These are phyloP conservation scores for Drosophila suboccidentalis DNA, from an alignment of 2,888 invertebrate genomes.

Conservation along the genomic window DNA sequence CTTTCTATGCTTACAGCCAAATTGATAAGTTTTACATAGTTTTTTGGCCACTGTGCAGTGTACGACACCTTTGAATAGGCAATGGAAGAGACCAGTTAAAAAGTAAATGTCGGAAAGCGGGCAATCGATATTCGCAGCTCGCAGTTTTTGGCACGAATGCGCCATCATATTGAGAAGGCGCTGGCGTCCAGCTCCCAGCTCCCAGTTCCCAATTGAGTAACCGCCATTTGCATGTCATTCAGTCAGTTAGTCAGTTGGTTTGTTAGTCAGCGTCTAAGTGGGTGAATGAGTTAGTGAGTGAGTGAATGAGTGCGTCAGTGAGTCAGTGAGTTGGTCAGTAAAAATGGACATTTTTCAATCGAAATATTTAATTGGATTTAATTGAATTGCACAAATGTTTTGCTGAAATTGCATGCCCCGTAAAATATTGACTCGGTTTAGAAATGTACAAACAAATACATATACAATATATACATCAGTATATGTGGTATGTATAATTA, in stretches of 20 bases:
- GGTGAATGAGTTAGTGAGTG: constrained; percentile 11
- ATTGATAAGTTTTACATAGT: neutral
- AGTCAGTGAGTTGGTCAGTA: constrained; percentile 13
- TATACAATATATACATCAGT: neutral
- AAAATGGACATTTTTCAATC: constrained; percentile 50
- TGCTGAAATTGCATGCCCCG: constrained; percentile 15
- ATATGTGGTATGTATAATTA: neutral
- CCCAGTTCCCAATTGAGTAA: constrained; percentile 6
- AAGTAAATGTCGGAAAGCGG: constrained; percentile 42
- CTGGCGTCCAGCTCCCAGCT: constrained; percentile 9
- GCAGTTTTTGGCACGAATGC: constrained; percentile 49
- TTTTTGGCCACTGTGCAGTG: neutral
- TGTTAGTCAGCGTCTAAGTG: constrained; percentile 1
- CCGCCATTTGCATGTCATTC: constrained; percentile 39
- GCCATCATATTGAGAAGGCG: constrained; percentile 10
- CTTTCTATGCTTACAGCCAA: neutral
- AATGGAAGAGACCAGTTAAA: constrained; percentile 37
- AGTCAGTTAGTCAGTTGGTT: constrained; percentile 7
- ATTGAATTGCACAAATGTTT: constrained; percentile 58
- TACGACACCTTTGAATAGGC: constrained; percentile 19
- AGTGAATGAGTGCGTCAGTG: neutral
- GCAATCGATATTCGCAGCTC: constrained; percentile 58
- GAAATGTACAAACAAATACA: neutral
- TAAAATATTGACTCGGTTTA: constrained; percentile 47
- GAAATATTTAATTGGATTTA: constrained; percentile 67